Percentiles rank a stretch among this genome's conserved stretches.
phyloP scores from a whole-genome alignment of 2,888 invertebrate species.

The Eupithecia exiguata region DNA sequence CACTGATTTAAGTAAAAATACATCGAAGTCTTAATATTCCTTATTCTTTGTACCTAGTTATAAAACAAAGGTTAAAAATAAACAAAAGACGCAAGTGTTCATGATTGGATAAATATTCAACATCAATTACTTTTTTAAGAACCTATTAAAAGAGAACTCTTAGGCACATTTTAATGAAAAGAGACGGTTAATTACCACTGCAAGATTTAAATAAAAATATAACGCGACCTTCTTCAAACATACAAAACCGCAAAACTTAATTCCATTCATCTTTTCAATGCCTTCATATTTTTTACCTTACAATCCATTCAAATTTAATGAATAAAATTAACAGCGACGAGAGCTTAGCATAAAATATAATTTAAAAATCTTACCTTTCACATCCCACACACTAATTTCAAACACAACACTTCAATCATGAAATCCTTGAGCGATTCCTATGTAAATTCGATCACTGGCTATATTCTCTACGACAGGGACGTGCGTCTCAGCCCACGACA shows the following conservation, averaged over 20 bases:
- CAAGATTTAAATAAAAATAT: background rate
- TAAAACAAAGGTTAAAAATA: background rate
- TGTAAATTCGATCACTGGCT: slow-evolving; percentile 43
- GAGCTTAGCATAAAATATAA: background rate
- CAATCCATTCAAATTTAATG: slow-evolving; percentile 9
- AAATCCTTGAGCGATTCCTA: slow-evolving; percentile 39
- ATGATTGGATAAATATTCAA: background rate
- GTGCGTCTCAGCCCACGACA: slow-evolving; percentile 31
- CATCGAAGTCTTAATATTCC: background rate
- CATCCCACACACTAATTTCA: slow-evolving; percentile 32
- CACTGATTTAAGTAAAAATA: background rate
- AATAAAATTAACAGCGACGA: background rate
- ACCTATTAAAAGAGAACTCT: background rate
- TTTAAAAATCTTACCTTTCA: slow-evolving; percentile 34
- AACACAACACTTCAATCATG: slow-evolving; percentile 41
- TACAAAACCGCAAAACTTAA: slow-evolving; percentile 7
- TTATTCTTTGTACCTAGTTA: background rate
- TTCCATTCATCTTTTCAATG: slow-evolving; percentile 8
- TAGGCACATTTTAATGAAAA: background rate
- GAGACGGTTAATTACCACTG: background rate
- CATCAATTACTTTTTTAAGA: background rate
- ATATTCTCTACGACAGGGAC: slow-evolving; percentile 35
- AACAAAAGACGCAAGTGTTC: background rate
- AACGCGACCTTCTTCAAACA: background rate
- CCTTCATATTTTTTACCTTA: background rate